A percentile compares a stretch with the other conserved stretches of the same genome.
Conservation (phyloP, 2,888 invertebrate species). For the Cryptocephalus primarius region DNA sequence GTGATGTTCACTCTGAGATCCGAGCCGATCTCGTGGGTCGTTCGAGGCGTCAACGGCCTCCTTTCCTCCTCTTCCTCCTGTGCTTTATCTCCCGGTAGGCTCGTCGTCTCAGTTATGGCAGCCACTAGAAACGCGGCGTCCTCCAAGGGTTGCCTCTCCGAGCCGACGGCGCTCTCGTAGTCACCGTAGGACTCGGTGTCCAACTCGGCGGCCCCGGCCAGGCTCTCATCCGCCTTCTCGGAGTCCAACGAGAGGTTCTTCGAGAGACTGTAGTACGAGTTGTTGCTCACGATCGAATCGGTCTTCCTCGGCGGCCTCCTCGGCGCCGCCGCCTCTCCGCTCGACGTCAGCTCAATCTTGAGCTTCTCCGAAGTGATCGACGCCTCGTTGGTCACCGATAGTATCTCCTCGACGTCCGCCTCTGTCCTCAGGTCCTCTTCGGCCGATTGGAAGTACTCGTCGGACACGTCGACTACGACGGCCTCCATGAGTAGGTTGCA, state of each 20-base stretch:
- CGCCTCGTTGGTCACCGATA: slow-evolving; percentile 69
- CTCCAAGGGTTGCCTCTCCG: slow-evolving; percentile 29
- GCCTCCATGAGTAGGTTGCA: slow-evolving; percentile 86
- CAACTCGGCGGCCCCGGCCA: slow-evolving; percentile 42
- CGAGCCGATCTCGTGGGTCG: slow-evolving; percentile 37
- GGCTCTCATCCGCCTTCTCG: slow-evolving; percentile 38
- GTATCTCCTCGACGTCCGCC: slow-evolving; percentile 70
- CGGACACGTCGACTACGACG: slow-evolving; percentile 79
- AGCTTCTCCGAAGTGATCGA: slow-evolving; percentile 44
- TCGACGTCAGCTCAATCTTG: slow-evolving; percentile 37
- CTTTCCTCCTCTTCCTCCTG: slow-evolving; percentile 12
- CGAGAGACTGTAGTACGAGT: slow-evolving; percentile 49
- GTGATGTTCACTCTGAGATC: slow-evolving; percentile 35
- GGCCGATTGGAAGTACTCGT: slow-evolving; percentile 69
- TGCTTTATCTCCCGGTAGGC: slow-evolving; percentile 27
- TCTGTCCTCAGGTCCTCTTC: slow-evolving; percentile 79
- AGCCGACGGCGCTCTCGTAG: slow-evolving; percentile 56
- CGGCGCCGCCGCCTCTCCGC: slow-evolving; percentile 49
- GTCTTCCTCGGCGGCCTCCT: slow-evolving; percentile 53
- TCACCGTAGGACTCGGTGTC: slow-evolving; percentile 52
- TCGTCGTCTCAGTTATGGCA: slow-evolving; percentile 35
- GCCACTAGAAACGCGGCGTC: slow-evolving; percentile 33
- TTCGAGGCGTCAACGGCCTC: slow-evolving; percentile 31
- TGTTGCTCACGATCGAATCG: slow-evolving; percentile 44
- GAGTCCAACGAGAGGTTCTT: slow-evolving; percentile 50